Evolutionary conservation across 2,797 vertebrate genomes (phyloP), one percentile per base, ranked within the genome.

Genomic region (Hapalemur alaotrensis): DNA sequence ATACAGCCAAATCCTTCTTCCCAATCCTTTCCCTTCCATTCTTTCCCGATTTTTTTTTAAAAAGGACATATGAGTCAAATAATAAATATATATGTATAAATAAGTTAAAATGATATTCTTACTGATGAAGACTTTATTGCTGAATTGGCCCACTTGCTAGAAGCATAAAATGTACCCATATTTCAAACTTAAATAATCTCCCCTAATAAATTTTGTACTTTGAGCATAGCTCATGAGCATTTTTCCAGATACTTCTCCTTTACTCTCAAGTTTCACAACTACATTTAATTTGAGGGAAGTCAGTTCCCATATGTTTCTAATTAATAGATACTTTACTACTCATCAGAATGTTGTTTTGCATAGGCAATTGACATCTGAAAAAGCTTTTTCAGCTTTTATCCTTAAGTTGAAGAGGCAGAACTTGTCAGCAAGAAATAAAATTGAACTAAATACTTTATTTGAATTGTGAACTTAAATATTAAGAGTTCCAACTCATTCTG

Each of bases 361-460:
- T 95, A 95, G 90, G 63, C 67, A 89, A 46, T 10, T 91, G 41
- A 73, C 57, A 92, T 90, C 65, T 61, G n/a, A 96, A 94, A 89
- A 92, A 93, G 32, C 35, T 80, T 95, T 97, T 80, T 82, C 72
- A 95, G 80, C 75, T 82, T 83, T 96, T 95, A 88, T 88, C 23
- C 14, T 75, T 94, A 76, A 43, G 18, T 93, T 84, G 79, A 95
- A 95, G 84, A 92, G 43, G 72, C 28, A 32, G 76, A 93, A 94
- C 83, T 97, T 95, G 46, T 94, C 46, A 96, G 63, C 67, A 89
- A 75, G 84, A 97, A 95, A 72, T 85, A 94, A 87, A 93, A 93
- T 91, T 91, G 73, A 93, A 35, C 59, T 43, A 75, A 95, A 65
- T 72, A 93, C n/a, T 89, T 92, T 85, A 73, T 93, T 84, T 92